Conservation (phyloP, 2,888 invertebrate species). For the Pachycephus smyrnensis region DNA sequence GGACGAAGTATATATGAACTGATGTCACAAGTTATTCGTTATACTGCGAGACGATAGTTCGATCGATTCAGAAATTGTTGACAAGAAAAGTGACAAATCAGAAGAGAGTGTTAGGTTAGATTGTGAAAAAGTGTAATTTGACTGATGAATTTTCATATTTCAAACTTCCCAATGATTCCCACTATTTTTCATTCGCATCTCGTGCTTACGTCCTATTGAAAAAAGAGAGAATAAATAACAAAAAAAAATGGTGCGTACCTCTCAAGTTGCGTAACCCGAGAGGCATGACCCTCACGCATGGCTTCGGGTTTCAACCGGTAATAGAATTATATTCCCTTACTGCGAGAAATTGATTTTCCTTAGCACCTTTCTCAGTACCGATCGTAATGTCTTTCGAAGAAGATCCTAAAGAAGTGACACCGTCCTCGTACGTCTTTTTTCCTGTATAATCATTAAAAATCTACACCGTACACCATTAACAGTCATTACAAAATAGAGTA, state of each 20-base stretch:
- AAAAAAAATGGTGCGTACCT: background rate
- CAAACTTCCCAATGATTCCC: background rate
- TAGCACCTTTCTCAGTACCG: conserved; percentile 33
- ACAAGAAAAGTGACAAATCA: background rate
- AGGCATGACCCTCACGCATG: conserved; percentile 33
- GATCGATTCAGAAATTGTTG: background rate
- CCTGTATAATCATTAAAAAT: background rate
- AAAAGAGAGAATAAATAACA: background rate
- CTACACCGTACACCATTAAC: accelerated
- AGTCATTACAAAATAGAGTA: background rate
- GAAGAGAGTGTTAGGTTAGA: too few relatives aligned
- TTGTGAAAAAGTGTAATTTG: too few relatives aligned
- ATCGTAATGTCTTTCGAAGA: conserved; percentile 36
- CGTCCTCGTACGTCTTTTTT: conserved; percentile 25
- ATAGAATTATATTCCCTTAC: conserved; percentile 55
- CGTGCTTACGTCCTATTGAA: background rate
- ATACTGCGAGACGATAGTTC: background rate
- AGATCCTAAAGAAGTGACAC: conserved; percentile 24
- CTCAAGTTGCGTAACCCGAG: background rate
- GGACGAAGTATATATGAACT: background rate
- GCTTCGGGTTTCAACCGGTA: conserved; percentile 63
- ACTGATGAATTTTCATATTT: background rate
- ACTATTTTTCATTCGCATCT: background rate
- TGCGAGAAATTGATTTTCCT: conserved; percentile 47
- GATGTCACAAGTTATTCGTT: background rate